A percentile compares a stretch with the other conserved stretches of the same genome.
These are phyloP conservation scores for Thecophora atra DNA, from an alignment of 2,888 invertebrate genomes.

Conservation along the genomic window DNA sequence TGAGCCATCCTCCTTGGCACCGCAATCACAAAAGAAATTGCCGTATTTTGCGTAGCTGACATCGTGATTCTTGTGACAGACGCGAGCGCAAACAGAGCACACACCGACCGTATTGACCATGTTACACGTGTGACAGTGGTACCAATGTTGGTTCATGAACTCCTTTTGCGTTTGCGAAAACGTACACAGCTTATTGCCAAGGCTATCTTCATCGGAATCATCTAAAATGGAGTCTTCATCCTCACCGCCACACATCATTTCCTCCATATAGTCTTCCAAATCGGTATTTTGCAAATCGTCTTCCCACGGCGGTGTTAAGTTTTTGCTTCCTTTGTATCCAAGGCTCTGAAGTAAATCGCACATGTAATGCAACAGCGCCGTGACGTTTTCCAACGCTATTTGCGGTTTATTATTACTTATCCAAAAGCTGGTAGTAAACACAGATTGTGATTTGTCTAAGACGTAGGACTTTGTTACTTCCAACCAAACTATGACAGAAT, in stretches of 20 bases:
- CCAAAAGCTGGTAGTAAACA: constrained; percentile 33
- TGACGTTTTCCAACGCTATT: constrained; percentile 78
- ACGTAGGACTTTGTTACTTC: constrained; percentile 72
- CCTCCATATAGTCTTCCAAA: constrained; percentile 85
- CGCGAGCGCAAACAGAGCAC: constrained; percentile 96
- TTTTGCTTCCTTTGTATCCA: constrained; percentile 66
- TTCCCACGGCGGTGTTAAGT: constrained; percentile 80
- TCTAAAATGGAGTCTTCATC: constrained; percentile 94
- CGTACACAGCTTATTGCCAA: constrained; percentile 83
- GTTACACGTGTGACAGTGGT: constrained; percentile 98
- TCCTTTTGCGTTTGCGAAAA: constrained; percentile 97
- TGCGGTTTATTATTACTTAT: constrained; percentile 48
- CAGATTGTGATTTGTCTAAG: constrained; percentile 55
- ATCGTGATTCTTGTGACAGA: constrained; percentile 96
- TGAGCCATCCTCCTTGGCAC: constrained; percentile 89
- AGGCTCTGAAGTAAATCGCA: constrained; percentile 72
- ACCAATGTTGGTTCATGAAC: constrained; percentile 98
- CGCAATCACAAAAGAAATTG: constrained; percentile 99
- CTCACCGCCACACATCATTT: constrained; percentile 88
- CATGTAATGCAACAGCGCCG: constrained; percentile 84
- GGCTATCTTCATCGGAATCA: constrained; percentile 66
- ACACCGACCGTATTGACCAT: constrained; percentile 99
- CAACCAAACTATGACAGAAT: constrained; percentile 83
- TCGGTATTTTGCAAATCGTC: constrained; percentile 76
- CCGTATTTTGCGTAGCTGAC: constrained; percentile 97